Conservation (phyloP, 2,888 invertebrate genomes). For the Meloe dianella region DNA sequence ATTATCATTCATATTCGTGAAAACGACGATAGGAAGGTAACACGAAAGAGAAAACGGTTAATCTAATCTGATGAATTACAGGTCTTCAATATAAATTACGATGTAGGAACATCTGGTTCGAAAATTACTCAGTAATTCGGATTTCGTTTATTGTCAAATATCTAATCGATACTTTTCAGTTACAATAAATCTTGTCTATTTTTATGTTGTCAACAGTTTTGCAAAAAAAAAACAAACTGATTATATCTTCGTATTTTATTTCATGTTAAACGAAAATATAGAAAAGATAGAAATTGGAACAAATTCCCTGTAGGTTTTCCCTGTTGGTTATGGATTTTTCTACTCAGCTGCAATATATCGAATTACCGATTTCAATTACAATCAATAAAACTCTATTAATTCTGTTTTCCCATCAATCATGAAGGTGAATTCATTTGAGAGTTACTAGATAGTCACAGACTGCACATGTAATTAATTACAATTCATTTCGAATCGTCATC, state of each 20-base stretch:
- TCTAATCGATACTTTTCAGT: no score
- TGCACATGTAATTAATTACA: neutral
- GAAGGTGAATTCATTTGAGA: constrained; percentile 7
- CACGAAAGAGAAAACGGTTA: no score
- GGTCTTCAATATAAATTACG: no score
- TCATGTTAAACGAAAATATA: neutral
- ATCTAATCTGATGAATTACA: no score
- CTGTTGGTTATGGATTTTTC: neutral
- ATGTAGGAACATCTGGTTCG: no score
- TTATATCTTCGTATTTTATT: neutral
- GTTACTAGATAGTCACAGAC: neutral
- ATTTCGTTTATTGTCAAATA: no score
- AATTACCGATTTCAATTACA: constrained; percentile 6
- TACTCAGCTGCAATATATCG: constrained; percentile 5
- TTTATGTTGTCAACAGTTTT: no score
- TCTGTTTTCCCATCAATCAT: constrained; percentile 2
- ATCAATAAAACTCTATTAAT: constrained; percentile 9
- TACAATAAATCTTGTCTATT: no score
- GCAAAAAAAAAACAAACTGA: neutral
- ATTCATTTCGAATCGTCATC: neutral
- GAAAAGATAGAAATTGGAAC: neutral
- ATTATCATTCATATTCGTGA: no score
- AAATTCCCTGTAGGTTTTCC: neutral
- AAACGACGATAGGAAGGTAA: no score
- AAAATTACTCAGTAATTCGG: no score